Percentiles rank a stretch among this genome's conserved stretches.
Evolutionary conservation across 92 coral and sea anemone species (phyloP).

Genomic region (Zoanthus solanderi): DNA sequence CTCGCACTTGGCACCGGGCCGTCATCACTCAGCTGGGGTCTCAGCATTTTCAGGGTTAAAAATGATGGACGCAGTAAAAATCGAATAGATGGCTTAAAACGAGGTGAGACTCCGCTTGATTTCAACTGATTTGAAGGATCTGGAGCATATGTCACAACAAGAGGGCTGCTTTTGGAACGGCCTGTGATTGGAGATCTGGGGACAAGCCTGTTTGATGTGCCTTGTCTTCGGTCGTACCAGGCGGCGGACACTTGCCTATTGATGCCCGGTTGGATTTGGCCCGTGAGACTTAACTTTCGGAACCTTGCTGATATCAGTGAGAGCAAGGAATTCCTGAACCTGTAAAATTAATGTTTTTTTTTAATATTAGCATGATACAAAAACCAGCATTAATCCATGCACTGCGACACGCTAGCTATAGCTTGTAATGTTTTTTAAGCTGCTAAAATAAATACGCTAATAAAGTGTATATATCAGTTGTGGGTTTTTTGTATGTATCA

Average conservation of each 20-base stretch:
- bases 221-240: conserved; percentile 1
- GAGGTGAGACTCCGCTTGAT: conserved; percentile 2
- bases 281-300: background rate
- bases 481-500: too few species aligned
- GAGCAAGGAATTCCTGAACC: conserved; percentile 27
- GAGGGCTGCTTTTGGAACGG: conserved; percentile 2
- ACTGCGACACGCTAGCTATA: background rate
- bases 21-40: conserved; percentile 21
- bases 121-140: background rate
- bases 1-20: background rate
- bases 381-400: background rate
- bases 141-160: background rate
- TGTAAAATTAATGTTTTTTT: background rate
- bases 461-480: too few species aligned
- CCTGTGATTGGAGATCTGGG: conserved; percentile 33
- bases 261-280: background rate
- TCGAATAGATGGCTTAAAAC: conserved; percentile 23
- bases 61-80: conserved; percentile 21
- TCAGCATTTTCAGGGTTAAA: conserved; percentile 16
- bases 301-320: conserved; percentile 8
- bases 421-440: too few species aligned
- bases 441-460: too few species aligned
- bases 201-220: background rate
- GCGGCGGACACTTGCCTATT: background rate
- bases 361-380: background rate